Conservation (phyloP, 2,113 vertebrate genomes). For the Vicugna pacos region DNA sequence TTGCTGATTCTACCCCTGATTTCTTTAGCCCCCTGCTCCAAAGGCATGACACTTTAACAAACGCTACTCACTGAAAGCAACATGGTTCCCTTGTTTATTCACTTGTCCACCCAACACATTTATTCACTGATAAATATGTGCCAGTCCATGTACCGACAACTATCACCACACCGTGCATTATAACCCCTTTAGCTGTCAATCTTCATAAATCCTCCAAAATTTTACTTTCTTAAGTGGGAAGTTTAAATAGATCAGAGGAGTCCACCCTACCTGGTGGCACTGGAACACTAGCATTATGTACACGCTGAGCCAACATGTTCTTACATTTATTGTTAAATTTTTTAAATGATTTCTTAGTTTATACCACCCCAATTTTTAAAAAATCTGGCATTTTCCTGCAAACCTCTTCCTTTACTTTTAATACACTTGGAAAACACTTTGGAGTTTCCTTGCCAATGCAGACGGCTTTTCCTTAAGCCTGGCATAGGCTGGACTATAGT, state of each 20-base stretch:
- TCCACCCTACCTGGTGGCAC: background rate
- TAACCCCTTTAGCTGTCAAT: constrained; percentile 10
- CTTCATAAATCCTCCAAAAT: background rate
- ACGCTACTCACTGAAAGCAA: background rate
- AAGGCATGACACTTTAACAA: background rate
- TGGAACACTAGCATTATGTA: background rate
- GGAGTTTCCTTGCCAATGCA: constrained; percentile 32
- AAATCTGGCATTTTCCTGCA: background rate
- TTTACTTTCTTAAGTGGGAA: background rate
- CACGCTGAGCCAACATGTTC: background rate
- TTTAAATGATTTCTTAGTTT: background rate
- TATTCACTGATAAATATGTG: background rate
- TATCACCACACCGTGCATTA: background rate
- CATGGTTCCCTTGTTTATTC: background rate
- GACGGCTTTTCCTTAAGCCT: constrained; percentile 47
- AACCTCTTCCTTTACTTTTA: constrained; percentile 44
- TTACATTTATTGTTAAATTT: constrained; percentile 24
- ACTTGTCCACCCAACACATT: background rate
- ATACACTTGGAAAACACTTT: constrained; percentile 54
- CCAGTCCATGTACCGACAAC: background rate
- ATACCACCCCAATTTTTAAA: background rate
- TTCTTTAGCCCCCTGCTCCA: background rate
- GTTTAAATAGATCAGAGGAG: background rate
- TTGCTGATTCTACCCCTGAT: background rate
- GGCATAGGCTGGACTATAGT: background rate